Base-by-base conservation (phyloP, 2,113 vertebrate genomes). In the Sclerurus mexicanus region DNA sequence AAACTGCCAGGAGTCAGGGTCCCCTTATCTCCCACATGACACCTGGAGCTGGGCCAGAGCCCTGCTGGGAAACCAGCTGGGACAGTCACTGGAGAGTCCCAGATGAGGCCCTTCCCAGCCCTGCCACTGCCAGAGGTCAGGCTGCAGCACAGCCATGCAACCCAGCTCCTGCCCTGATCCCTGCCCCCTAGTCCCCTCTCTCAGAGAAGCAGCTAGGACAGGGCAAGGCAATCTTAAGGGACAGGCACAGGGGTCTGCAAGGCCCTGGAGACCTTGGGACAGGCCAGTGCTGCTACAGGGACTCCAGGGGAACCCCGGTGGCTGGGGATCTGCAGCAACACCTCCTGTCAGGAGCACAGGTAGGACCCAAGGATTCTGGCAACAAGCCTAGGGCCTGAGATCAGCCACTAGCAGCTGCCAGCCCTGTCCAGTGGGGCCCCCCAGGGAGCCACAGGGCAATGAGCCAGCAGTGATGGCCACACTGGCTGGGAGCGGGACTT, bases 11-110 rank as follows among this genome's bases (percentile, higher is more conserved):
- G 39, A 87, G 63, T 72, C 68, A 80, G 76, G 52, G 80, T 81
- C 19, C 62, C 62, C 87, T 85, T 95, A 92, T 91, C 90, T 91
- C 92, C 55, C 85, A 89, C 92, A 83, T 72, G 95, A 95, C 82
- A 82, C 53, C 37, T 93, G 96, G 78, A 93, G 40, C 44, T 0
- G 1, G 58, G 94, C 96, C 95, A 97, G 74, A 72, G 66, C 14
- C 44, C 66, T 64, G 71, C 63, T 0, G 4, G 50, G 62, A 93
- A 93, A 53, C 56, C 66, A 77, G 90, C 49, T 2, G 19, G 37
- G 35, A 92, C 39, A 47, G 86, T 73, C 79, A 77, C 67, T 9
- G 1, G 58, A 85, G 52, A 63, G 40, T 37, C 53, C 40, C 5
- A 14, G 24, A 50, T 0, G 8, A 81, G 50, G 46, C 56, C 79